Evolutionary conservation across 2,888 invertebrate genomes (phyloP).

Genomic region (Dryomyza anilis): DNA sequence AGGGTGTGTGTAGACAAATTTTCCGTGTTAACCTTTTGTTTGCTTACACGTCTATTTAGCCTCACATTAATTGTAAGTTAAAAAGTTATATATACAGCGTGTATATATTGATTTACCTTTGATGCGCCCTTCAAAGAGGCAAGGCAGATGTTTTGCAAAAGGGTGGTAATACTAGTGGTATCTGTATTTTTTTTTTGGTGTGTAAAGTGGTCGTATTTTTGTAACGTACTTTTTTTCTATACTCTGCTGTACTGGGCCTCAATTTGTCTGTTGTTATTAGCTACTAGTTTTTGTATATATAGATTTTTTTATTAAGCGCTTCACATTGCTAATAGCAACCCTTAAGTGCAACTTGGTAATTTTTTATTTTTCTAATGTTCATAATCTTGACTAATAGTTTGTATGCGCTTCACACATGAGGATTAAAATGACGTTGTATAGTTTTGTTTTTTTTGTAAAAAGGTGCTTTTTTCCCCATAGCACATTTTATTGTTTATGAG

Average conservation of each 20-base stretch:
- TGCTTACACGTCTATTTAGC: constrained; percentile 25
- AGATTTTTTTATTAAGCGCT: background rate
- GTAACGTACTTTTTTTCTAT: constrained; percentile 33
- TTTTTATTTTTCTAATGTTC: constrained; percentile 34
- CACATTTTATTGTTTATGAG: constrained; percentile 13
- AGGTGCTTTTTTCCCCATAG: constrained; percentile 24
- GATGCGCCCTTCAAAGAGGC: constrained; percentile 21
- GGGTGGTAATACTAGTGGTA: too few relatives aligned
- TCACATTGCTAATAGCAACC: constrained; percentile 31
- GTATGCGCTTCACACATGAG: constrained; percentile 41
- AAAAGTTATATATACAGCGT: constrained; percentile 42
- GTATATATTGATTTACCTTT: background rate
- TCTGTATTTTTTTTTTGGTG: constrained; percentile 22
- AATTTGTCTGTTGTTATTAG: constrained; percentile 1
- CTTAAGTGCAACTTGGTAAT: constrained; percentile 24
- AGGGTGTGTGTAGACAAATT: constrained; percentile 42
- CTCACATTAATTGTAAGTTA: constrained; percentile 49
- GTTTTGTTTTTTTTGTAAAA: too few relatives aligned
- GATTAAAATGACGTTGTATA: too few relatives aligned
- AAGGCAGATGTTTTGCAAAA: constrained; percentile 21
- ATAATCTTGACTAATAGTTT: constrained; percentile 56
- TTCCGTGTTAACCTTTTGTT: constrained; percentile 43
- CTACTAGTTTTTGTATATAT: constrained; percentile 1
- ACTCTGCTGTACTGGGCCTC: background rate
- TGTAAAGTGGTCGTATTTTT: constrained; percentile 22